Percentiles rank a stretch among this genome's conserved stretches.
Conservation (phyloP, 1,140 invertebrate genomes). For the Diuraphis noxia region DNA sequence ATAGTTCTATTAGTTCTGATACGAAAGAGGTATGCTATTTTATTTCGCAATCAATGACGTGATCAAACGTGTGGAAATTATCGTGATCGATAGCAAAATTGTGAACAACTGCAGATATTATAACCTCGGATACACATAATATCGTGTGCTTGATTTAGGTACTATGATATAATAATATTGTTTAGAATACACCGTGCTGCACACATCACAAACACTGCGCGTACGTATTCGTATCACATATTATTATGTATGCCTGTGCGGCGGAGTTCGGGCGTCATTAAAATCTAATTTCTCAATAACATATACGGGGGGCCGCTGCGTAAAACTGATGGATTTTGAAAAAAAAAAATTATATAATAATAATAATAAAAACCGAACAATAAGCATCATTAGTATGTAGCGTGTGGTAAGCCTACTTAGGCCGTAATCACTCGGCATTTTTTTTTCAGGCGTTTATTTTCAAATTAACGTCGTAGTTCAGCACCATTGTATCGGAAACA, state of each 20-base stretch:
- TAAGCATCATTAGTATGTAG: conserved; percentile 18
- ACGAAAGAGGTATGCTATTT: neutral
- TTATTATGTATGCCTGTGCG: neutral
- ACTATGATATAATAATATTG: neutral
- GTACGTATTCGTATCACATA: neutral
- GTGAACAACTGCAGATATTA: neutral
- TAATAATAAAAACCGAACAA: neutral
- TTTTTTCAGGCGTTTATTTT: conserved; percentile 16
- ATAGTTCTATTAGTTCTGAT: neutral
- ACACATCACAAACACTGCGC: neutral
- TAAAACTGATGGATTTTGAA: neutral
- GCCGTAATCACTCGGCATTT: neutral
- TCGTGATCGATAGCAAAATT: neutral
- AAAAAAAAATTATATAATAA: neutral
- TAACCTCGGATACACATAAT: neutral
- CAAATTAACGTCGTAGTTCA: conserved; percentile 16
- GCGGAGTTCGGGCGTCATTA: neutral
- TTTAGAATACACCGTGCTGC: neutral
- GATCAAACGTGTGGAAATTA: neutral
- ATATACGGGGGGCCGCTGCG: neutral
- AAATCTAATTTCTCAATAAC: conserved; percentile 28
- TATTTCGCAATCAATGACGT: neutral
- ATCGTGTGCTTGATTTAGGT: too few species aligned
- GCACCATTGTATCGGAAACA: conserved; percentile 17
- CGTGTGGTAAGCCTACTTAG: conserved; percentile 5